Base-by-base conservation (phyloP, 2,888 invertebrate genomes). In the Nomada flava region DNA sequence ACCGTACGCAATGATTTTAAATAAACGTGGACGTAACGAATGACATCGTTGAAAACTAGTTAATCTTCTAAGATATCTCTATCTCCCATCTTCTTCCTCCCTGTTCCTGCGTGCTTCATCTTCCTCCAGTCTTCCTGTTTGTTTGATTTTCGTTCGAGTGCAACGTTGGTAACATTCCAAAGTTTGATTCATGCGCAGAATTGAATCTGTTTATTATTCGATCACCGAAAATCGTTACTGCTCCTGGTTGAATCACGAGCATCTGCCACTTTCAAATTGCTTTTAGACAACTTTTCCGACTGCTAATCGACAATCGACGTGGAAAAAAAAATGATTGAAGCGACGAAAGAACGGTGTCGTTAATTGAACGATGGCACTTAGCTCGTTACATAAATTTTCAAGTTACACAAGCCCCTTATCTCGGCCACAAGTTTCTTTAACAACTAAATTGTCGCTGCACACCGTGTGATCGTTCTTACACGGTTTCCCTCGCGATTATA, bases 191-290 rank as follows among this genome's bases (percentile, higher is more conserved):
- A 60, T 7, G 60, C n/a, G 9, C 15, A 2, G 15, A 5, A 44
- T 53, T 20, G 1, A 15, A 11, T 23, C 23, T 52, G 57, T 76
- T 76, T 77, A 29, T 77, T 77, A 52, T 77, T 72, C 76, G 18
- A 47, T 15, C 72, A 57, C 10, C 47, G 44, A 13, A n/a, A 36
- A 0, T 60, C 36, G 60, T 42, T 13, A 23, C 79, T 9, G 57
- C 26, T 18, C 50, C 50, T 4, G 4, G 50, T 62, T 62, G 63
- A 65, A 36, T 36, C 36, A 7, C 36, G 7, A 36, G 7, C 7
- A 7, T 36, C 36, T 36, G 36, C 36, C 36, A 7, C 36, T 5
- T 36, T 5, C 36, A 1, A 7, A 36, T 36, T 36, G 36, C 36
- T 36, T 7, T 7, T 5, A 7, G 7, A 36, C 36, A 36, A 36